A percentile compares a stretch with the other conserved stretches of the same genome.
These are phyloP conservation scores for Pemphredon lugubris DNA, from an alignment of 2,888 invertebrate species.

Conservation along the genomic window DNA sequence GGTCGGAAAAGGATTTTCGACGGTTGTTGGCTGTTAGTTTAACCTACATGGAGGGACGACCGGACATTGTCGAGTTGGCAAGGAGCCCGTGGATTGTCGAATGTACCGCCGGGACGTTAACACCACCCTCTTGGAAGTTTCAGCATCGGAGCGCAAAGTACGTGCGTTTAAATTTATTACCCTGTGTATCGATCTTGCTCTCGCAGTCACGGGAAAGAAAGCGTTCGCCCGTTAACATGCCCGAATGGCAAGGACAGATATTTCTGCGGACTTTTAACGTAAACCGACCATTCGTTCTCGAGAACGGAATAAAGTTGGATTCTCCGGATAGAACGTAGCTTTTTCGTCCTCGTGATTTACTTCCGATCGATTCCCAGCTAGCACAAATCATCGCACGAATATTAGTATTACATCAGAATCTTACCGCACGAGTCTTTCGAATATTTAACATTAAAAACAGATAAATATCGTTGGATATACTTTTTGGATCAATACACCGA, in stretches of 20 bases:
- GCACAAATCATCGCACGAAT: no score
- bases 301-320: no score
- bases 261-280: neutral
- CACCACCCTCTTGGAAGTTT: slow-evolving; percentile 2
- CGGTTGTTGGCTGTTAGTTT: slow-evolving; percentile 46
- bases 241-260: neutral
- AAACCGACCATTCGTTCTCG: neutral
- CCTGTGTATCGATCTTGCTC: slow-evolving; percentile 20
- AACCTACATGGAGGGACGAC: slow-evolving; percentile 31
- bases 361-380: no score
- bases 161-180: slow-evolving; percentile 17
- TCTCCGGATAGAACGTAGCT: no score
- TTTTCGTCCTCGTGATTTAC: no score
- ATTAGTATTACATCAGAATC: no score
- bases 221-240: neutral
- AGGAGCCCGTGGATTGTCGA: slow-evolving; percentile 30
- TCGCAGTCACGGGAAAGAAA: neutral
- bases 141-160: slow-evolving; percentile 14
- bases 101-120: slow-evolving; percentile 35
- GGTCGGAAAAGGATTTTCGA: slow-evolving; percentile 44
- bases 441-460: no score
- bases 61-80: slow-evolving; percentile 49
- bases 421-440: no score
- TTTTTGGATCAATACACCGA: no score
- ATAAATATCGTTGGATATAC: no score